Evolutionary conservation across 2,113 vertebrate species (phyloP), one percentile per base, ranked within the genome.

Genomic region (Bubo bubo): DNA sequence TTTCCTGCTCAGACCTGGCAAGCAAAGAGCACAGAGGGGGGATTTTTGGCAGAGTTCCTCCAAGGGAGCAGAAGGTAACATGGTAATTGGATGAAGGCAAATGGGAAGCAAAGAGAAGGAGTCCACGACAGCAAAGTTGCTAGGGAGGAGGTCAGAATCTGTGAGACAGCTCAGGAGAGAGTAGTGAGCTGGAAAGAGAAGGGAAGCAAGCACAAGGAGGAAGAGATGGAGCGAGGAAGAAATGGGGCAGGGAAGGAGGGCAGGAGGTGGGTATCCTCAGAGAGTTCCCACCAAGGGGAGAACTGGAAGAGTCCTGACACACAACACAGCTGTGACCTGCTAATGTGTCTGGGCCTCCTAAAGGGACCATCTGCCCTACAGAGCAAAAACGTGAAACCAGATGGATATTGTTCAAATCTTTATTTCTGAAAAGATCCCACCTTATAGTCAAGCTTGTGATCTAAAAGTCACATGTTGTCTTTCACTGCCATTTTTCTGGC

Each of bases 1-100:
- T 96, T 94, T 87, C 80, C 86, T 94, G 64, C 73, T 87, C 80
- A 95, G 95, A 79, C 60, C 73, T 94, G 84, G 80, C 77, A 90
- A 89, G 66, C 52, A 72, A 72, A 62, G 21, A 89, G 59, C 73
- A 84, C 26, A 2, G 83, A 77, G 26, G 3, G 26, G 64, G 26
- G 19, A 45, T 56, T 86, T 86, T 75, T 91, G 86, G 85, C 68
- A 81, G 52, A 55, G 41, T 60, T 94, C 68, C 68, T 84, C 49
- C 55, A 41, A 58, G 41, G 77, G 14, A 80, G 58, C 39, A 83
- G 71, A 77, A 66, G 32, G 22, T 55, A 81, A 77, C 8, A 4
- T 14, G 76, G 9, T 86, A 91, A 96, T 53, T 71, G 75, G 79
- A 53, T 71, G 60, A 92, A 91, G 75, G 89, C 72, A 91, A 79